Base-by-base conservation (phyloP, 30 jellyfish, hydroid and myxozoan species). In the Turritopsis dohrnii region DNA sequence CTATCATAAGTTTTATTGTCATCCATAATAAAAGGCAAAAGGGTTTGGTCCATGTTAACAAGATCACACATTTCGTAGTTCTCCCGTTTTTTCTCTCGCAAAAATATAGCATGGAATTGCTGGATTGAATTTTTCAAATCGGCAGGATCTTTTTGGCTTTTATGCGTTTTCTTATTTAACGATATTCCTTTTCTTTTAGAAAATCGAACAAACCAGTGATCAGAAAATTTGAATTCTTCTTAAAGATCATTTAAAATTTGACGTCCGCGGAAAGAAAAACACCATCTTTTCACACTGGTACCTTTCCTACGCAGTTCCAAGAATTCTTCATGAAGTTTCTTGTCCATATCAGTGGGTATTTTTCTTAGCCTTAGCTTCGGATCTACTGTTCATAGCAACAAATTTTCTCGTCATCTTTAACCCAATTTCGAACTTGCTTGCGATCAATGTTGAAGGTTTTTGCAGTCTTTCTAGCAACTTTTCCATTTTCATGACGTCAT, bases 71-170 rank as follows among this genome's bases (percentile, higher is more conserved):
- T 8, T 23, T 23, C 30, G 0, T 69, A 69, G 30, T 27, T 69
- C 30, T 19, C 77, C 30, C 77, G 28, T 69, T 69, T 69, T 69
- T 21, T 27, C 77, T 69, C 77, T 9, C 77, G 77, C 77, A 69
- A 1, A 69, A 69, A 17, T 69, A 8, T 8, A 21, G 77, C 77
- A 27, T 69, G 77, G 30, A 69, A 69, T 69, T 21, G 77, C 30
- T 69, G 29, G 29, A 66, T 66, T n/a, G 76, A 22, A n/a, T 66
- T 66, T 66, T 25, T 66, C 29, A 66, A 66, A 66, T 66, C 76
- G 29, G 76, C 28, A 25, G 76, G 76, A n/a, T 22, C 76, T 66
- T 66, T 66, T 66, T 66, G 76, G 29, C 76, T 66, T 41, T 41
- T 41, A 41, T 41, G 60, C 13, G 60, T 41, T 41, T 41, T 41